Conservation (phyloP, 2,113 vertebrate genomes). For the Ornithorhynchus anatinus region DNA sequence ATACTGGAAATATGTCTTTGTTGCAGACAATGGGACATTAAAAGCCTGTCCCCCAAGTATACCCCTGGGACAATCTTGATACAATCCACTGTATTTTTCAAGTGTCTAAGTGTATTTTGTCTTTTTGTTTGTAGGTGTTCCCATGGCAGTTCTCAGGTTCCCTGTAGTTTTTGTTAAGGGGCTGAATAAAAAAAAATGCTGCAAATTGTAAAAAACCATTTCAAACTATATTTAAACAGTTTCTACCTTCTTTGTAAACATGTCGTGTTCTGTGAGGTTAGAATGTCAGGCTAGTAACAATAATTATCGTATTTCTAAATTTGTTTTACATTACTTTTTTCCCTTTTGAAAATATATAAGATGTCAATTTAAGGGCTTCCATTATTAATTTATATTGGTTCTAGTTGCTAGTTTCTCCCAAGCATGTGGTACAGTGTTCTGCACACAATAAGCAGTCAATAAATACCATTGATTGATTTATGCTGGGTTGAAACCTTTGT, state of each 20-base stretch:
- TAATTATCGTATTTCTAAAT: too few species aligned
- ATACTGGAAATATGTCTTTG: not conserved
- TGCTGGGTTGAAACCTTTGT: too few species aligned
- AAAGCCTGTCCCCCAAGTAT: not conserved
- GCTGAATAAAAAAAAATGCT: slow-evolving; percentile 42
- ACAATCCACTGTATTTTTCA: slow-evolving; percentile 11
- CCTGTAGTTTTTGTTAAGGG: slow-evolving; percentile 10
- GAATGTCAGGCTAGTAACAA: too few species aligned
- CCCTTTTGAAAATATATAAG: too few species aligned
- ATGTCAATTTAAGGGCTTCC: too few species aligned
- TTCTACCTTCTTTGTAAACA: not conserved
- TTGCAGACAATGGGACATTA: not conserved
- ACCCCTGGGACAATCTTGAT: slow-evolving; percentile 2
- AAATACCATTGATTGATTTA: too few species aligned
- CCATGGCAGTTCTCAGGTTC: slow-evolving; percentile 2
- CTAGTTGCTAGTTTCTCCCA: too few species aligned
- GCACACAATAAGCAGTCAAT: too few species aligned
- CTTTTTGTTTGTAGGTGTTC: slow-evolving; percentile 46
- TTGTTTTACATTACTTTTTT: too few species aligned
- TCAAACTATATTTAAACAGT: not conserved
- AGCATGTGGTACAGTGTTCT: too few species aligned
- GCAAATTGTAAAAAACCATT: slow-evolving; percentile 27
- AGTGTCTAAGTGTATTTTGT: slow-evolving; percentile 11
- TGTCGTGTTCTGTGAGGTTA: too few species aligned
- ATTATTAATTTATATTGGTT: too few species aligned